Evolutionary conservation across 2,888 invertebrate species (phyloP).

Genomic region (Mechanitis mazaeus): DNA sequence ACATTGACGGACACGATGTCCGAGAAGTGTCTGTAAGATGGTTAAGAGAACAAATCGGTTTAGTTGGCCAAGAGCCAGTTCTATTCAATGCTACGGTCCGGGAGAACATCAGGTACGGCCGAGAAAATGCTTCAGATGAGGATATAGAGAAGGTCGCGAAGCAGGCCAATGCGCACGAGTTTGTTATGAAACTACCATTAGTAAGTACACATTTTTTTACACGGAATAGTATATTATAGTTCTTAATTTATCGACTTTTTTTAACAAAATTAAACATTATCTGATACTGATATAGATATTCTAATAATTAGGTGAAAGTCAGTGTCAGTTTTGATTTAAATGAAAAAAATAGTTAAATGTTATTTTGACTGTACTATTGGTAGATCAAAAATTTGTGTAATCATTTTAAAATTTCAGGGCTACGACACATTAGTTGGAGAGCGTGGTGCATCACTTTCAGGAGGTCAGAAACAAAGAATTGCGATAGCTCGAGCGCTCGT

Average conservation of each 20-base stretch:
- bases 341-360: too few species aligned
- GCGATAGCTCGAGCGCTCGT: conserved; percentile 93
- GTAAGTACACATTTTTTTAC: conserved; percentile 44
- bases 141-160: conserved; percentile 83
- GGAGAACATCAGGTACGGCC: conserved; percentile 92
- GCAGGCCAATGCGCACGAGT: conserved; percentile 86
- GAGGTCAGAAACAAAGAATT: conserved; percentile 94
- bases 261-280: too few species aligned
- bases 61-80: conserved; percentile 94
- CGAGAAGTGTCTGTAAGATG: conserved; percentile 85
- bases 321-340: too few species aligned
- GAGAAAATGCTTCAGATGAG: conserved; percentile 77
- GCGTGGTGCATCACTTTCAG: conserved; percentile 86
- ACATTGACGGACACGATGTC: conserved; percentile 81
- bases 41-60: conserved; percentile 87
- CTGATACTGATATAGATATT: too few species aligned
- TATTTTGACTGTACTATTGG: not conserved
- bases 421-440: conserved; percentile 91
- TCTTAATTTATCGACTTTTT: too few species aligned
- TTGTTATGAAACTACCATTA: conserved; percentile 83
- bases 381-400: not conserved
- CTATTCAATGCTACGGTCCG: conserved; percentile 89
- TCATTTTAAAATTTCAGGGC: conserved; percentile 59
- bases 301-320: too few species aligned
- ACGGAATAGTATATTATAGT: too few species aligned